phyloP scores from a whole-genome alignment of 2,888 invertebrate species.

The Thumatha senex region DNA sequence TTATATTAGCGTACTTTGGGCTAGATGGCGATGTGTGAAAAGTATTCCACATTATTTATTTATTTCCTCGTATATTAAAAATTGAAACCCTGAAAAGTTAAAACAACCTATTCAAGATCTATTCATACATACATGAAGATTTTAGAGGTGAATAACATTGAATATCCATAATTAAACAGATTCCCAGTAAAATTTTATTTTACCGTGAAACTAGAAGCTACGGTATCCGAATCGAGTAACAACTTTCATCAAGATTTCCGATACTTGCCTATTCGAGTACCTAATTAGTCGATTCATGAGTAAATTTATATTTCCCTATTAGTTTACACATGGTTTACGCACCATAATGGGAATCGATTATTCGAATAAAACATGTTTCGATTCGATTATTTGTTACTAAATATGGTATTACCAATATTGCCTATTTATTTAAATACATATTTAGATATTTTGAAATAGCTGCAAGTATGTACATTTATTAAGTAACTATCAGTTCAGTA shows the following conservation, averaged over 20 bases:
- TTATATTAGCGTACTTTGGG: too few relatives aligned
- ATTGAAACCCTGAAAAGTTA: too few relatives aligned
- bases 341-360: background rate
- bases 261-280: background rate
- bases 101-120: too few relatives aligned
- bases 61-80: too few relatives aligned
- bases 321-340: conserved; percentile 1
- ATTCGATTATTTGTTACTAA: background rate
- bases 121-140: too few relatives aligned
- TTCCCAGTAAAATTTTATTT: background rate
- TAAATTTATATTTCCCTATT: conserved; percentile 16
- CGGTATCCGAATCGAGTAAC: conserved; percentile 11
- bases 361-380: background rate
- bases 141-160: too few relatives aligned
- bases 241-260: conserved; percentile 15
- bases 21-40: too few relatives aligned
- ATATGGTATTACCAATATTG: background rate
- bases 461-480: background rate
- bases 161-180: background rate
- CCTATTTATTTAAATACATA: background rate
- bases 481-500: conserved; percentile 9
- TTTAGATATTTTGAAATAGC: background rate
- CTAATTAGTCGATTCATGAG: conserved; percentile 17
- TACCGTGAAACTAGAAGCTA: conserved; percentile 6
- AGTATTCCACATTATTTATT: too few relatives aligned